These are phyloP conservation scores for Tetragnatha versicolor DNA, from an alignment of 1,140 invertebrate genomes.

Conservation along the genomic window DNA sequence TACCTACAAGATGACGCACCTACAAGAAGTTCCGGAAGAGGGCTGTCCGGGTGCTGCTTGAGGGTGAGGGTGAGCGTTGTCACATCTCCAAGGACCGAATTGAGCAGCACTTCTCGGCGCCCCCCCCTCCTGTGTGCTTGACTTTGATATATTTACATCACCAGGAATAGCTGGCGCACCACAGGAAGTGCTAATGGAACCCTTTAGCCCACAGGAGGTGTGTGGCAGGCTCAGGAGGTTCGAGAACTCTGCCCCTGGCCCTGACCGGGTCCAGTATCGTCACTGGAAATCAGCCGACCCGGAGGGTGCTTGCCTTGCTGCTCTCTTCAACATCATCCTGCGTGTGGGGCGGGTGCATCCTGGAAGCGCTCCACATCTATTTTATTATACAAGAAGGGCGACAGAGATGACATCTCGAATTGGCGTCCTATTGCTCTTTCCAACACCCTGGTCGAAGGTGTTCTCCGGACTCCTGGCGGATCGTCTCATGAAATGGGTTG, in stretches of 20 bases:
- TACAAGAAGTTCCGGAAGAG: no score
- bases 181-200: not conserved
- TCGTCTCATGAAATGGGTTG: not conserved
- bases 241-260: conserved; percentile 4
- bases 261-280: not conserved
- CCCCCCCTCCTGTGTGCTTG: no score
- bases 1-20: no score
- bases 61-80: no score
- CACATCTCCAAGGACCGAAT: no score
- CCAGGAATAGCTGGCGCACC: no score
- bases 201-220: no score
- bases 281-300: conserved; percentile 6
- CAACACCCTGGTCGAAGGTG: not conserved
- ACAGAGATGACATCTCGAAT: conserved; percentile 50
- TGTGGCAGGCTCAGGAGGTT: not conserved
- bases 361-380: conserved; percentile 53
- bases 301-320: not conserved
- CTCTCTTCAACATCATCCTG: conserved; percentile 9
- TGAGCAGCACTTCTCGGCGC: no score
- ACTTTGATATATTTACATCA: no score
- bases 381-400: conserved; percentile 57
- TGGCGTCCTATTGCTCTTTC: no score
- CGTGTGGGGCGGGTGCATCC: not conserved
- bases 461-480: not conserved
- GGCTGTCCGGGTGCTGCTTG: no score